These are phyloP conservation scores for Psittacula echo DNA, from an alignment of 2,797 vertebrate genomes.

Conservation along the genomic window DNA sequence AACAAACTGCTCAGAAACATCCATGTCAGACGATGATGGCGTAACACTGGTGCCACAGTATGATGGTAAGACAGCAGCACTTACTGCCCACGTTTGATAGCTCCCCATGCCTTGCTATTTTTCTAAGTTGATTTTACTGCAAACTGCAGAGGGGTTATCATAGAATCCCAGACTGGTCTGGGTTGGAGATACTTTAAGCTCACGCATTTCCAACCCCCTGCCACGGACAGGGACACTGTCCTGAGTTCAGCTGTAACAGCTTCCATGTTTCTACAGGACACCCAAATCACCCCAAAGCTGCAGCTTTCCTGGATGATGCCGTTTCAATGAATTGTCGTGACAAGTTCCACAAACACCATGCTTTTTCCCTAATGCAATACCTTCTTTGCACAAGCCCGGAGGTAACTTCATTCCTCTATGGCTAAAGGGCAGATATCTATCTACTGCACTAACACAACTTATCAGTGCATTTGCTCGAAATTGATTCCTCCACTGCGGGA, in stretches of 20 bases:
- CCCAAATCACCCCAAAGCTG: not conserved
- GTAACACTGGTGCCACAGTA: rapidly evolving
- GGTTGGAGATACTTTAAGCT: not conserved
- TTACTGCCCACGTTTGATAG: not conserved
- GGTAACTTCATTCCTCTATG: not conserved
- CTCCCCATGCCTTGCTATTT: not conserved
- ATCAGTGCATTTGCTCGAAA: not conserved
- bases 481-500: not conserved
- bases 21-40: not conserved
- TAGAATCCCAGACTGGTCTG: too few relatives aligned
- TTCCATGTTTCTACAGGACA: not conserved
- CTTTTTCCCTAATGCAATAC: not conserved
- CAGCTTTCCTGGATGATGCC: not conserved
- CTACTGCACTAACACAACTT: not conserved
- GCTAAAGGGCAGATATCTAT: not conserved
- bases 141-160: too few relatives aligned
- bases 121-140: not conserved
- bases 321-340: not conserved
- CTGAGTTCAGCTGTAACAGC: not conserved
- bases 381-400: not conserved
- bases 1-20: not conserved
- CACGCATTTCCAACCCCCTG: not conserved
- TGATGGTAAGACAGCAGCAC: rapidly evolving
- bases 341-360: not conserved
- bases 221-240: not conserved